phyloP scores from a whole-genome alignment of 2,113 vertebrate genomes.

The Saimiri boliviensis region DNA sequence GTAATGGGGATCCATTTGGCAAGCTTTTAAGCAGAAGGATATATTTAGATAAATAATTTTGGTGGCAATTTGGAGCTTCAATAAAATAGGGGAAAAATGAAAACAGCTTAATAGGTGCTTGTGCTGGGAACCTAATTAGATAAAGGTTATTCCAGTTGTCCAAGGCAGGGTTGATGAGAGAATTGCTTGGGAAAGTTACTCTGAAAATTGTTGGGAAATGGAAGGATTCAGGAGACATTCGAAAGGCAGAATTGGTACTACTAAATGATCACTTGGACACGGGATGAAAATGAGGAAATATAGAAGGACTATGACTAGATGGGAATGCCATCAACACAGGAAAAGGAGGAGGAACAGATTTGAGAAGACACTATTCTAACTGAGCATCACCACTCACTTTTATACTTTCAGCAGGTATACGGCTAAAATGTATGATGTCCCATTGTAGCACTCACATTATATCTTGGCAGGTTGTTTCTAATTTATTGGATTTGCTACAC shows the following conservation, averaged over 20 bases:
- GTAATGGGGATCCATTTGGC: background rate
- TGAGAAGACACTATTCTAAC: background rate
- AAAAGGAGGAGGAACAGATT: background rate
- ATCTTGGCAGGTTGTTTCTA: background rate
- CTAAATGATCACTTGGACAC: background rate
- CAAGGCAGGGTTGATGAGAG: background rate
- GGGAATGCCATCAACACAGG: background rate
- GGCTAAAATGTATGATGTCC: background rate
- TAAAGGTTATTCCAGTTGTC: background rate
- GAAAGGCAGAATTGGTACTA: background rate
- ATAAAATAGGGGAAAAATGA: background rate
- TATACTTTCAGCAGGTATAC: background rate
- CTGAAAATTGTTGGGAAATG: background rate
- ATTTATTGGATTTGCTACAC: background rate
- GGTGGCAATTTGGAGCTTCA: background rate
- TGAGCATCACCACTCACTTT: background rate
- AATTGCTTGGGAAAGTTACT: background rate
- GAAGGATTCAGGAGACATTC: constrained; percentile 1
- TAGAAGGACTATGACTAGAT: background rate
- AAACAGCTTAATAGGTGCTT: background rate
- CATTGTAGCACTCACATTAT: background rate
- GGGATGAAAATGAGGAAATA: background rate
- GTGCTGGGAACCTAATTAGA: background rate
- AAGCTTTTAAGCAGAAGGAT: background rate
- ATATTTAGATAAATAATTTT: background rate